These are phyloP conservation scores for Physella acuta DNA, from an alignment of 1,140 invertebrate genomes.

Conservation along the genomic window DNA sequence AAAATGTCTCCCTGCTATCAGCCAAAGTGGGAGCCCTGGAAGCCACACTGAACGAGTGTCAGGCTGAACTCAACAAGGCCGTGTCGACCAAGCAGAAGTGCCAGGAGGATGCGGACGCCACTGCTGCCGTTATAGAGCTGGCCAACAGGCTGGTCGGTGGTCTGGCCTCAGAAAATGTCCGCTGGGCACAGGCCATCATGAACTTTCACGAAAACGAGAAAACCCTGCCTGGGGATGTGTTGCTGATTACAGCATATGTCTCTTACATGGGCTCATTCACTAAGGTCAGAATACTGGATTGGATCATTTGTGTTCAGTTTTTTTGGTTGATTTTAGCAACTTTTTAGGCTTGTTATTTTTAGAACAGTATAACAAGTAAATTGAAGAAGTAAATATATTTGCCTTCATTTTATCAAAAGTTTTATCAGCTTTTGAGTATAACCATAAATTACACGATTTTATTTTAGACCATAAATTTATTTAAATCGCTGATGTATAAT, in stretches of 20 bases:
- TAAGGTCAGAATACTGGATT: no score
- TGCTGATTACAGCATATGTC: slow-evolving; percentile 90
- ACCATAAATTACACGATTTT: no score
- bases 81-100: slow-evolving; percentile 86
- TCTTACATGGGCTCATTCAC: slow-evolving; percentile 96
- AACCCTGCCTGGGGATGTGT: slow-evolving; percentile 89
- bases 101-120: slow-evolving; percentile 59
- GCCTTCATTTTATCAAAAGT: no score
- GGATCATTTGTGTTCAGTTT: no score
- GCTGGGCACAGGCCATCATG: slow-evolving; percentile 91
- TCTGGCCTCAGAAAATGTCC: slow-evolving; percentile 89
- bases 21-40: slow-evolving; percentile 80
- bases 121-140: slow-evolving; percentile 83
- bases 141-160: slow-evolving; percentile 95
- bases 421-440: no score
- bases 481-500: no score
- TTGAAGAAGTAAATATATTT: no score
- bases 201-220: slow-evolving; percentile 84
- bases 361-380: no score
- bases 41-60: slow-evolving; percentile 62
- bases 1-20: no score
- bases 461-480: no score
- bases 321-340: no score
- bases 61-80: slow-evolving; percentile 85
- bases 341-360: no score